Evolutionary conservation across 2,888 invertebrate genomes (phyloP), one percentile per base, ranked within the genome.

Genomic region (Caradrina clavipalpis): DNA sequence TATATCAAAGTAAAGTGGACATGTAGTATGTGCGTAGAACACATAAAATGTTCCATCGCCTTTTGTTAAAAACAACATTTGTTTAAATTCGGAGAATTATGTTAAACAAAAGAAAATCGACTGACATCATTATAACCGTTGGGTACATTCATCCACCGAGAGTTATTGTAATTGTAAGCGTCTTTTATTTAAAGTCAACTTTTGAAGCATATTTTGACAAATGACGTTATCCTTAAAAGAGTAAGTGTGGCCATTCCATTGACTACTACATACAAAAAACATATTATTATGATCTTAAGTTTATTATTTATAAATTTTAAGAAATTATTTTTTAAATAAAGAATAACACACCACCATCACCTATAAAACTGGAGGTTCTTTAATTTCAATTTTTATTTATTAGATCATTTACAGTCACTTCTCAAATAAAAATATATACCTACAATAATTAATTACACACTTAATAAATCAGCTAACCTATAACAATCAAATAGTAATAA

Each of bases 141-240:
- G 21, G 56, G 51, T 39, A 54, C 17, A 67, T 42, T 71, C 53
- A 50, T 39, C 7, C 35, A 45, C 8, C 55, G 21, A 64, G 72
- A 63, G 57, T 55, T 39, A 76, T 83, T 78, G n/a, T 68, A 75
- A 79, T 61, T n/a, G n/a, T n/a, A n/a, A 0, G n/a, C 53, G 50
- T 50, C 47, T 22, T 67, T 63, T 10, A 61, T 67, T 63, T 10
- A 61, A 53, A 73, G 51, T 35, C 15, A 47, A 65, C 71, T 75
- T 35, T 67, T 57, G 19, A 26, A 54, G 59, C 22, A 19, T 58
- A 70, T 71, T 73, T 56, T 65, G 65, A 76, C 64, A 50, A 70
- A 66, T 22, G 19, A 13, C 63, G 17, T 21, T 60, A 1, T n/a
- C 0, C 6, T 8, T n/a, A 6, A 22, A 31, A 59, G 64, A 61